Percentiles rank a stretch among this genome's conserved stretches.
These are phyloP conservation scores for Coracopsis vasa DNA, from an alignment of 2,113 vertebrate species.

Conservation along the genomic window DNA sequence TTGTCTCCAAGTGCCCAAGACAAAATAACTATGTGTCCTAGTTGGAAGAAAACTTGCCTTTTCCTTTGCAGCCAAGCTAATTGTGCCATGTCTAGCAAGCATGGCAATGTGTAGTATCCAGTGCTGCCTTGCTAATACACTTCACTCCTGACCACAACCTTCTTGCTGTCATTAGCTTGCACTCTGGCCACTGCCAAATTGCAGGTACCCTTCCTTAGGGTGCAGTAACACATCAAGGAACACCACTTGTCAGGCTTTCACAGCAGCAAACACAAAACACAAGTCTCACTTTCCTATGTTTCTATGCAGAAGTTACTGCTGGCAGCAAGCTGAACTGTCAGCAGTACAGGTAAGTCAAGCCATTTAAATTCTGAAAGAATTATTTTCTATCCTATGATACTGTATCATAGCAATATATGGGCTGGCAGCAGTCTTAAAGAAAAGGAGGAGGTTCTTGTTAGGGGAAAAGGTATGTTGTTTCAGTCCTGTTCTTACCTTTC, in stretches of 20 bases:
- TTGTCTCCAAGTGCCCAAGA: slow-evolving; percentile 33
- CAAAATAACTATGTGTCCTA: slow-evolving; percentile 48
- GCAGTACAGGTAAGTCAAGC: neutral
- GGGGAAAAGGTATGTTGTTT: neutral
- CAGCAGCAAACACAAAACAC: neutral
- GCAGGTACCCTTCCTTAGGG: neutral
- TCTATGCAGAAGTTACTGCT: neutral
- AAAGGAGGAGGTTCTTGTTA: neutral
- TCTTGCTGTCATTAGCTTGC: neutral
- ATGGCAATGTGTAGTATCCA: rapidly evolving
- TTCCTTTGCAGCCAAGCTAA: slow-evolving; percentile 10
- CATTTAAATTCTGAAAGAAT: neutral
- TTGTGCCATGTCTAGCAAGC: neutral
- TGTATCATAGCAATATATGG: neutral
- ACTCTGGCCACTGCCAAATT: neutral
- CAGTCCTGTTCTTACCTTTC: neutral
- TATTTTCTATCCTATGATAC: neutral
- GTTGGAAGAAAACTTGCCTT: slow-evolving; percentile 41
- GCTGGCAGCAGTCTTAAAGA: neutral
- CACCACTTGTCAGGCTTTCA: neutral
- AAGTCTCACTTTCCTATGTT: neutral
- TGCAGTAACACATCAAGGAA: neutral
- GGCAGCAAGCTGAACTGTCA: neutral
- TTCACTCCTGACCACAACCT: neutral
- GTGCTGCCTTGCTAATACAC: neutral